Evolutionary conservation across 2,888 invertebrate genomes (phyloP).

Genomic region (Galerucella calmariensis): DNA sequence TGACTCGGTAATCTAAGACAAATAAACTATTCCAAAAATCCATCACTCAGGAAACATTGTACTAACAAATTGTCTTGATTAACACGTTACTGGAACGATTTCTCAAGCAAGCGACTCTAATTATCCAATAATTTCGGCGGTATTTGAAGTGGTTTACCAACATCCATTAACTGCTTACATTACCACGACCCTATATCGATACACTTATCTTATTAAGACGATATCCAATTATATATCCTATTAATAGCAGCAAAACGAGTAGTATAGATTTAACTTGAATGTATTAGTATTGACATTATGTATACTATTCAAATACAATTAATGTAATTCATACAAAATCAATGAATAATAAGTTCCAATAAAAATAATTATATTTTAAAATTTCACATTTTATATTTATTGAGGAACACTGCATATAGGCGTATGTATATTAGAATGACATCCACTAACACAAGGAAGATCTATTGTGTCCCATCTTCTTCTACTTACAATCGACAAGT

Average conservation of each 20-base stretch:
- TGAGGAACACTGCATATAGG: too few species aligned
- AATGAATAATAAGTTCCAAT: too few species aligned
- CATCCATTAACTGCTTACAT: background rate
- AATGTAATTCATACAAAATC: background rate
- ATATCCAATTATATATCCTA: conserved; percentile 2
- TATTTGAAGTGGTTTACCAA: background rate
- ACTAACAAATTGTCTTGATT: background rate
- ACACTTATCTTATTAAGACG: background rate
- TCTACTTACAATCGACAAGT: too few species aligned
- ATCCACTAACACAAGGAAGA: too few species aligned
- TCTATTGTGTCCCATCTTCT: too few species aligned
- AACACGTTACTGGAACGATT: background rate
- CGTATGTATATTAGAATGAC: too few species aligned
- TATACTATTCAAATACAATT: background rate
- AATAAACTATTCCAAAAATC: too few species aligned
- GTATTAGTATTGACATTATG: background rate
- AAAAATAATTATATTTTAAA: too few species aligned
- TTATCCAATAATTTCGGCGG: background rate
- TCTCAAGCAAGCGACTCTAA: background rate
- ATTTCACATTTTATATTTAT: too few species aligned
- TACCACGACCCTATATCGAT: background rate
- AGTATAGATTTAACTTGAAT: background rate
- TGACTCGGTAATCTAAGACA: too few species aligned
- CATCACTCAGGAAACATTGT: background rate
- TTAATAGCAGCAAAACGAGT: background rate